Evolutionary conservation across 2,888 invertebrate species (phyloP), one percentile per base, ranked within the genome.

Genomic region (Torymus texanus): DNA sequence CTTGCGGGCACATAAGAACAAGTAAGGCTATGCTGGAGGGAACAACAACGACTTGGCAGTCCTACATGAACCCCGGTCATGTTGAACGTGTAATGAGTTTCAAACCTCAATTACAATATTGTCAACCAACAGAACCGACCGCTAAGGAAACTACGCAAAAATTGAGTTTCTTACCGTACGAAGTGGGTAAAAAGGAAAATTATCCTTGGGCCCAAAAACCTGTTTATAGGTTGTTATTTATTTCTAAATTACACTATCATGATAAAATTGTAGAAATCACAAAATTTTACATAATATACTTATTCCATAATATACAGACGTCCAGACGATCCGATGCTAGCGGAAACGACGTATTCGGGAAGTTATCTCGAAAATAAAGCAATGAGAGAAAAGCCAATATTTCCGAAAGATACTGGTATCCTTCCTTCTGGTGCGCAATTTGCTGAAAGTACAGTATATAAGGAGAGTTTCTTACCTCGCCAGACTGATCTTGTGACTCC

Each of bases 151-250:
- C 91, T 1, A 89, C 90, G 0, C 88, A 89, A 24, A 90, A 88
- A 75, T 80, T 90, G 63, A 90, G 90, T 63, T 91, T 87, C 81
- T 88, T 88, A 75, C 89, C 90, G 1, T 85, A 88, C 76, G 78
- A 81, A 18, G 78, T 88, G n/a, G 79, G 78, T 1, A 84, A 85
- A 66, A 88, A 83, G 75, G 88, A 89, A 61, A 84, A 85, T 11
- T 85, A 85, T 79, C 88, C 90, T 0, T 91, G 91, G 91, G 85
- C 87, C 5, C 77, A 84, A 66, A 90, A 88, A 82, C 83, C 85
- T 0, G 66, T 72, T 50, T 91, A 90, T 76, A 85, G 84, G 86
- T 80, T 58, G 0, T 41, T 41, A 41, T 41, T 41, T 8, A 8
- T 41, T 41, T 8, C 8, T 41, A 41, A 41, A 41, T 41, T 41